These are phyloP conservation scores for Xiphophorus hellerii DNA, from an alignment of 2,113 vertebrate genomes.

Conservation along the genomic window DNA sequence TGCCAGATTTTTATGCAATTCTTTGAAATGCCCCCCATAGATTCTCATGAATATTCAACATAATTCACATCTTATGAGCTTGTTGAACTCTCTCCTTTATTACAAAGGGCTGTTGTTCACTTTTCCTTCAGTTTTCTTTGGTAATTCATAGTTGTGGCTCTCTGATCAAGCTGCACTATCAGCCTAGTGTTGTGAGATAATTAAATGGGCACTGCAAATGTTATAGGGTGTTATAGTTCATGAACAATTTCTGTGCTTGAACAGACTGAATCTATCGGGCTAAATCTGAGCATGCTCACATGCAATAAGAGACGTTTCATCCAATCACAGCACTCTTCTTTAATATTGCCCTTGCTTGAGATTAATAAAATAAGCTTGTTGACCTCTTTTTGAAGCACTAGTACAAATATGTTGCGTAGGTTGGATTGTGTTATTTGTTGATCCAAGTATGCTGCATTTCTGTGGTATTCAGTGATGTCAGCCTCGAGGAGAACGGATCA, in stretches of 20 bases:
- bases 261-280: constrained; percentile 37
- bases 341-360: background rate
- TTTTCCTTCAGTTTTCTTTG: background rate
- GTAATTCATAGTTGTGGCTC: constrained; percentile 1
- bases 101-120: constrained; percentile 6
- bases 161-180: constrained; percentile 7
- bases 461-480: constrained; percentile 69
- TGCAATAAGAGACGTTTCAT: constrained; percentile 5
- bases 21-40: constrained; percentile 48
- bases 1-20: constrained; percentile 42
- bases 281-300: constrained; percentile 21
- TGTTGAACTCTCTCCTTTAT: background rate
- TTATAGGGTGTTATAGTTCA: constrained; percentile 26
- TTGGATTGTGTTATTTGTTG: constrained; percentile 9
- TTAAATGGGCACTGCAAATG: constrained; percentile 26
- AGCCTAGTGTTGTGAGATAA: constrained; percentile 20
- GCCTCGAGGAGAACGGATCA: constrained; percentile 56
- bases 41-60: constrained; percentile 52
- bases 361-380: constrained; percentile 2
- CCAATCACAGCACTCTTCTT: background rate
- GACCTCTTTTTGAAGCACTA: constrained; percentile 14
- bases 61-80: constrained; percentile 13
- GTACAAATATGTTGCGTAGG: background rate
- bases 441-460: constrained; percentile 36
- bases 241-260: constrained; percentile 44